A percentile compares a stretch with the other conserved stretches of the same genome.
Conservation (phyloP, 2,888 invertebrate genomes). For the Drosophila anomalata region DNA sequence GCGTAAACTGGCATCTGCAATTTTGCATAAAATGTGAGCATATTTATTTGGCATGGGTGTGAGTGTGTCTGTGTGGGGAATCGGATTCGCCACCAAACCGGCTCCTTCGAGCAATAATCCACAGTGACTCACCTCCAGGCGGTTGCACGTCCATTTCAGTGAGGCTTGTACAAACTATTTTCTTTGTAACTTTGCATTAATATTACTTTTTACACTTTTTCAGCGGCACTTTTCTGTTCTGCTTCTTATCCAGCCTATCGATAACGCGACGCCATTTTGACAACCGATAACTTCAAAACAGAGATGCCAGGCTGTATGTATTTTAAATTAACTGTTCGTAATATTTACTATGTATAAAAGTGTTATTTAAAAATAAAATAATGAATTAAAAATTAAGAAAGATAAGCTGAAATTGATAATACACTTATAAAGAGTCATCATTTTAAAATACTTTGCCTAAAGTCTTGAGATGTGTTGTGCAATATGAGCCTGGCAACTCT, state of each 20-base stretch:
- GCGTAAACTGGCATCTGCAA: constrained; percentile 93
- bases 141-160: constrained; percentile 67
- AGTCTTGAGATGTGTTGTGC: background rate
- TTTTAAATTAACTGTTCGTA: background rate
- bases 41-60: constrained; percentile 21
- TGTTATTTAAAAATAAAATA: background rate
- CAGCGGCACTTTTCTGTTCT: constrained; percentile 53
- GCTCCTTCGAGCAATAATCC: background rate
- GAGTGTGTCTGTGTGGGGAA: constrained; percentile 8
- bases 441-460: background rate
- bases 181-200: constrained; percentile 43
- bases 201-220: constrained; percentile 51
- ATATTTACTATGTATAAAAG: background rate
- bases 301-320: background rate
- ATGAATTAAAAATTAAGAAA: background rate
- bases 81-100: background rate
- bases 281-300: background rate
- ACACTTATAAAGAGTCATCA: background rate
- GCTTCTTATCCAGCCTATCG: constrained; percentile 45
- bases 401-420: background rate
- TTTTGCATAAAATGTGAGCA: constrained; percentile 35
- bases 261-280: constrained; percentile 67
- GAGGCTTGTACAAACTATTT: constrained; percentile 38
- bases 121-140: constrained; percentile 54
- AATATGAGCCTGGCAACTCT: background rate